These are phyloP conservation scores for Agonopterix heracliana DNA, from an alignment of 2,888 invertebrate genomes.

Conservation along the genomic window DNA sequence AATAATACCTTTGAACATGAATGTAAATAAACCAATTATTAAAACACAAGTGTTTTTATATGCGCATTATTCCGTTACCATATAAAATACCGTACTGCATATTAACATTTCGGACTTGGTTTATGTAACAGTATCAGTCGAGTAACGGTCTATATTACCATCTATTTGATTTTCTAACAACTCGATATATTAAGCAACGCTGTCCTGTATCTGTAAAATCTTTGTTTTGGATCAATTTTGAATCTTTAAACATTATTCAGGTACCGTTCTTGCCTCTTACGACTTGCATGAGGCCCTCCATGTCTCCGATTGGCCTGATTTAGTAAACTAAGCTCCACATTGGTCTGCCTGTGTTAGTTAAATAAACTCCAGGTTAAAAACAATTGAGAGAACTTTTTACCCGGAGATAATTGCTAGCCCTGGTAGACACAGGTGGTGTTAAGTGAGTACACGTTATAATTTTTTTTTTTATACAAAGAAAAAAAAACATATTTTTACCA, in stretches of 20 bases:
- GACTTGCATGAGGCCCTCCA: too few species aligned
- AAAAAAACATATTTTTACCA: too few species aligned
- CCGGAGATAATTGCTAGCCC: too few species aligned
- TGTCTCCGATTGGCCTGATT: too few species aligned
- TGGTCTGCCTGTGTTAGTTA: too few species aligned
- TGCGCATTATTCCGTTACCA: slow-evolving; percentile 16
- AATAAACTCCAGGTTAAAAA: too few species aligned
- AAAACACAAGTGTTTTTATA: not conserved
- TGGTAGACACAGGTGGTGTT: too few species aligned
- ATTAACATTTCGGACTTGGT: slow-evolving; percentile 7
- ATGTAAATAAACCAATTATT: not conserved
- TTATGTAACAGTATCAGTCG: slow-evolving; percentile 14
- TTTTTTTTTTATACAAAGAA: too few species aligned
- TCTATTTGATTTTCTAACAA: slow-evolving; percentile 37
- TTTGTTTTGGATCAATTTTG: slow-evolving; percentile 7
- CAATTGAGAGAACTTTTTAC: too few species aligned
- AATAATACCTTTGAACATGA: not conserved
- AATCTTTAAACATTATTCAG: slow-evolving; percentile 13
- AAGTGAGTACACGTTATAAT: too few species aligned
- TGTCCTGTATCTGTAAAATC: slow-evolving; percentile 21
- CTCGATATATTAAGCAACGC: slow-evolving; percentile 20
- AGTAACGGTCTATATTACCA: slow-evolving; percentile 36
- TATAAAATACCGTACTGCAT: slow-evolving; percentile 16
- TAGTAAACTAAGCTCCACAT: too few species aligned
- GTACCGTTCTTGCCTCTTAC: not conserved